Base-by-base conservation (phyloP, 1,140 invertebrate genomes). In the Camponotus vicinus region DNA sequence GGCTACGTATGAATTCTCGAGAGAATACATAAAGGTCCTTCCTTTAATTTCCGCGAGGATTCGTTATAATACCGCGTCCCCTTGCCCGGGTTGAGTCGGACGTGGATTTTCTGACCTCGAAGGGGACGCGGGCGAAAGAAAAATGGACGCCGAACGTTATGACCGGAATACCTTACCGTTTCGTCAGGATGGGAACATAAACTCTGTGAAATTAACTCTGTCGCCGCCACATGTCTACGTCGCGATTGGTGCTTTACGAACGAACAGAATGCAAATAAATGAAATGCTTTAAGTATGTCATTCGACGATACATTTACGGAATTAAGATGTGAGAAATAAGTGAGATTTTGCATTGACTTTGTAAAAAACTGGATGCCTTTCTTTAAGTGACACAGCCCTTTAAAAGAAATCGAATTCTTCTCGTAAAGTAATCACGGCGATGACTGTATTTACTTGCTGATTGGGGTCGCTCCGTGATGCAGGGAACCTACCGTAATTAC, bases 31-130 rank as follows among this genome's bases (percentile, higher is more conserved):
- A 94, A 93, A 94, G 92, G 92, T 93, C 92, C 91, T 90, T 92
- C 91, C 91, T 92, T 94, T 94, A 94, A 94, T 94, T 93, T 93
- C 92, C 93, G 89, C 91, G 93, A 94, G 93, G 92, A 94, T 94
- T 94, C 93, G 91, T 92, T 92, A 92, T 89, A 90, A 91, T 89
- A 84, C 86, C 82, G 59, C 85, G 63, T 80, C 84, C 84, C 83
- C 87, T 90, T 85, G 79, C 78, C 55, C 87, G 80, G 32, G 69
- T 73, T 42, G 55, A 57, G 76, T 83, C 89, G 84, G 86, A 87
- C 89, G 87, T 91, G 87, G 89, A 90, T 91, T 91, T 91, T 91
- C 89, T 91, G 86, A 91, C 89, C 85, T 91, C 89, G 83, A 91
- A 89, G 89, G 76, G 88, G 82, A 88, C 82, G 76, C 70, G 59